Percentiles rank a stretch among this genome's conserved stretches.
Conservation (phyloP, 2,797 vertebrate genomes). For the Malurus splendens region DNA sequence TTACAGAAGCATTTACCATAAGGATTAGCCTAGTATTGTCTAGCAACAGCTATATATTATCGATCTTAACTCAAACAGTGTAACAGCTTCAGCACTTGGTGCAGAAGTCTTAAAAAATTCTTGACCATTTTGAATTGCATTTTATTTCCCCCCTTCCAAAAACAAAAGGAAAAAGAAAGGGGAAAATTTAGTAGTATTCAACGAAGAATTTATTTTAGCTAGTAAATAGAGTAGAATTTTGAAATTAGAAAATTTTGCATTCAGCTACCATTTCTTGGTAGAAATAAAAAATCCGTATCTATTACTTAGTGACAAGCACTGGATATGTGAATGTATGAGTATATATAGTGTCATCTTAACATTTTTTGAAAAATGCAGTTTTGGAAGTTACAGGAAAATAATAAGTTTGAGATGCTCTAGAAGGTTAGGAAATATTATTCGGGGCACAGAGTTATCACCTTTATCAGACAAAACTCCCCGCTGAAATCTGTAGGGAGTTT, state of each 20-base stretch:
- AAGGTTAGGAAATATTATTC: background rate
- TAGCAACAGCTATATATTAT: background rate
- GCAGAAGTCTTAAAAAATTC: background rate
- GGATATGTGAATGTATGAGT: background rate
- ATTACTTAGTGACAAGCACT: background rate
- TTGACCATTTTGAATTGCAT: background rate
- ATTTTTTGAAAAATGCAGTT: background rate
- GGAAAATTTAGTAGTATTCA: background rate
- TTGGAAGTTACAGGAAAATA: background rate
- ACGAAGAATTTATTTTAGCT: background rate
- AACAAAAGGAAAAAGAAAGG: background rate
- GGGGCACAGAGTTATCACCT: background rate
- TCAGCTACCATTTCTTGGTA: background rate
- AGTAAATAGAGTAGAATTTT: background rate
- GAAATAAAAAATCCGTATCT: background rate
- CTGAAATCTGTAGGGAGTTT: constrained; percentile 23
- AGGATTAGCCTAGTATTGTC: background rate
- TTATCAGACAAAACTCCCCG: background rate
- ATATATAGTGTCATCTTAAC: background rate
- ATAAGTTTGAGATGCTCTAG: background rate
- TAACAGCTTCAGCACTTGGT: background rate
- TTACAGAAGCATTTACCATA: background rate
- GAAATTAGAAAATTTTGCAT: background rate
- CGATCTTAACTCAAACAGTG: background rate
- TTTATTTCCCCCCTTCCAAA: background rate